Evolutionary conservation across 2,113 vertebrate species (phyloP).

Genomic region (Chaetura pelagica): DNA sequence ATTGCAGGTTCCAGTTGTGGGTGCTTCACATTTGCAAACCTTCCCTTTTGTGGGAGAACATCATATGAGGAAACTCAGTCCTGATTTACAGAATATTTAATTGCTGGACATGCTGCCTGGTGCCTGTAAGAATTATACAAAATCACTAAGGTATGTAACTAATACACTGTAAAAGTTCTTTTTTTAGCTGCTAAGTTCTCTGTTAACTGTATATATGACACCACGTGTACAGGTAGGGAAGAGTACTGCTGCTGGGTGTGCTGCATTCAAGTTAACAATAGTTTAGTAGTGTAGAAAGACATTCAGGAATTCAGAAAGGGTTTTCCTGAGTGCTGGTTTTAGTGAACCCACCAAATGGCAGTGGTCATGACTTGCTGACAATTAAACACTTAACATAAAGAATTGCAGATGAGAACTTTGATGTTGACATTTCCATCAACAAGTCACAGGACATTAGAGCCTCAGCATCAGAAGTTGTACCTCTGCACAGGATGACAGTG

Average conservation of each 20-base stretch:
- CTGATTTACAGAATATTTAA: neutral
- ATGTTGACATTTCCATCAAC: neutral
- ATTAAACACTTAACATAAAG: neutral
- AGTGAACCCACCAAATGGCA: neutral
- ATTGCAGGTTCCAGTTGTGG: neutral
- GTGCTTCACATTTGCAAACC: neutral
- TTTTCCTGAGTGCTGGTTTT: neutral
- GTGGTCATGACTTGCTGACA: neutral
- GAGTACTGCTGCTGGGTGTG: neutral
- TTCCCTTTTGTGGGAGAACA: neutral
- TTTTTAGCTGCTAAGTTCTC: neutral
- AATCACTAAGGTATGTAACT: neutral
- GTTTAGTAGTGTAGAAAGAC: neutral
- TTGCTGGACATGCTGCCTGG: neutral
- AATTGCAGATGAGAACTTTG: neutral
- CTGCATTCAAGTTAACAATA: neutral
- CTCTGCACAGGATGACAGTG: neutral
- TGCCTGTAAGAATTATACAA: neutral
- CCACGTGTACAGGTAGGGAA: fast-evolving
- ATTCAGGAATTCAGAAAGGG: neutral
- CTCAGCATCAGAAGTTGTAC: slow-evolving; percentile 7
- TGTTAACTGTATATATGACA: too few relatives aligned
- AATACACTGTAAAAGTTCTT: neutral
- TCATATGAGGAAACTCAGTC: neutral
- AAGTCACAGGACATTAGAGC: slow-evolving; percentile 9